Percentiles rank a stretch among this genome's conserved stretches.
These are phyloP conservation scores for Nycticorax nycticorax DNA, from an alignment of 2,113 vertebrate species.

Conservation along the genomic window DNA sequence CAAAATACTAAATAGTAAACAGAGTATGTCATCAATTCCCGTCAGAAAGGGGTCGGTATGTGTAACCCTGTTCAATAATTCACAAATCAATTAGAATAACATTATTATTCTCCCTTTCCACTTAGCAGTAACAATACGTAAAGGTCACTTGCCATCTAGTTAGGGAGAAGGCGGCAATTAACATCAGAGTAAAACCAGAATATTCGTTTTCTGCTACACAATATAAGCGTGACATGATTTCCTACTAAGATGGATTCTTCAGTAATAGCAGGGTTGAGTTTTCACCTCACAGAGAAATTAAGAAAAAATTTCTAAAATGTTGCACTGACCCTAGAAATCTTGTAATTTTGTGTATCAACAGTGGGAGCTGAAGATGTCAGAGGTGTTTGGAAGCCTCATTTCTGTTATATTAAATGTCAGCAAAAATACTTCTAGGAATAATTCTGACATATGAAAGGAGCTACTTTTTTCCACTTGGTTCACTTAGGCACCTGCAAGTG, in stretches of 20 bases:
- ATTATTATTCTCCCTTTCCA: conserved; percentile 74
- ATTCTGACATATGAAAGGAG: neutral
- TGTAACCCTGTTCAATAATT: conserved; percentile 76
- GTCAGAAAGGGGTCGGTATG: conserved; percentile 46
- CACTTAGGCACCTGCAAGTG: neutral
- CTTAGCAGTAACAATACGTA: conserved; percentile 75
- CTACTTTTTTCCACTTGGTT: neutral
- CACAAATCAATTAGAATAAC: conserved; percentile 82
- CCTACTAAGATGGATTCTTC: conserved; percentile 31
- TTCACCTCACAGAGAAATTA: neutral
- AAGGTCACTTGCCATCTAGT: conserved; percentile 74
- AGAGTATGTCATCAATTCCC: conserved; percentile 49
- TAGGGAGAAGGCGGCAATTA: conserved; percentile 69
- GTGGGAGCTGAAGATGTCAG: neutral
- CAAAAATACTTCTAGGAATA: neutral
- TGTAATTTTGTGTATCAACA: neutral
- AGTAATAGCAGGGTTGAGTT: neutral
- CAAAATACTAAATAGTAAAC: neutral
- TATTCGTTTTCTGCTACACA: conserved; percentile 58
- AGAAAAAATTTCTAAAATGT: neutral
- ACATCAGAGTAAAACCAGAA: conserved; percentile 57
- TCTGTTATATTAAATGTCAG: neutral
- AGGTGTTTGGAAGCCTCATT: neutral
- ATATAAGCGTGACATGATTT: conserved; percentile 50
- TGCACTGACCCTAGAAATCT: neutral